phyloP scores from a whole-genome alignment of 30 jellyfish, hydroid and myxozoan genomes.

The Morbakka virulenta region DNA sequence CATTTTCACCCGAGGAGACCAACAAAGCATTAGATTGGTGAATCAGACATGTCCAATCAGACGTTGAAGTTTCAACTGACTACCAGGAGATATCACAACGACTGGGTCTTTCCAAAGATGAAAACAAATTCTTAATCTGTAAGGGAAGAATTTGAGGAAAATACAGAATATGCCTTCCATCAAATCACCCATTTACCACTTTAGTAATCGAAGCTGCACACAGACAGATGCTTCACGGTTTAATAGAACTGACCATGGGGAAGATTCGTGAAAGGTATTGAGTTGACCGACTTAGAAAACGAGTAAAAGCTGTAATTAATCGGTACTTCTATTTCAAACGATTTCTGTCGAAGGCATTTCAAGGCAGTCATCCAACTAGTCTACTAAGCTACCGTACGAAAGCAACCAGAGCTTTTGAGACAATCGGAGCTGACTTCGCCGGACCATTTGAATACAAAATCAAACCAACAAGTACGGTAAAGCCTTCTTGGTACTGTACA shows the following conservation, averaged over 20 bases:
- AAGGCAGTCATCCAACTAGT: constrained; percentile 2
- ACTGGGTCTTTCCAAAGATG: too few species aligned
- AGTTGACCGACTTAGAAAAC: constrained; percentile 4
- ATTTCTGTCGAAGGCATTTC: background rate
- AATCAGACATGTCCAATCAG: too few species aligned
- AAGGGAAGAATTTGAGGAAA: too few species aligned
- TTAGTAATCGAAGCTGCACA: too few species aligned
- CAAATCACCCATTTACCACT: too few species aligned
- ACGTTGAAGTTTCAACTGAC: too few species aligned
- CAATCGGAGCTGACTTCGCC: constrained; percentile 46
- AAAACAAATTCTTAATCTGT: too few species aligned
- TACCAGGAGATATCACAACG: too few species aligned
- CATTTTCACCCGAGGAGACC: too few species aligned
- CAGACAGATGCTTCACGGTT: too few species aligned
- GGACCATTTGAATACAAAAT: constrained; percentile 11
- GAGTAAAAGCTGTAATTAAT: constrained; percentile 12
- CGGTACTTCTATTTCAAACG: background rate
- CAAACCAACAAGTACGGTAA: background rate
- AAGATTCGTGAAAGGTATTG: constrained; percentile 26
- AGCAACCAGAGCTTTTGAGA: background rate
- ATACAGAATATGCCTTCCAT: too few species aligned
- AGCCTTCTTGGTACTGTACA: constrained; percentile 18
- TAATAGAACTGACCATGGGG: constrained; percentile 37
- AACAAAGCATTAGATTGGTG: too few species aligned
- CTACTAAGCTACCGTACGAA: constrained; percentile 11